Conservation (phyloP, 2,113 vertebrate species). For the Thryonomys swinderianus region DNA sequence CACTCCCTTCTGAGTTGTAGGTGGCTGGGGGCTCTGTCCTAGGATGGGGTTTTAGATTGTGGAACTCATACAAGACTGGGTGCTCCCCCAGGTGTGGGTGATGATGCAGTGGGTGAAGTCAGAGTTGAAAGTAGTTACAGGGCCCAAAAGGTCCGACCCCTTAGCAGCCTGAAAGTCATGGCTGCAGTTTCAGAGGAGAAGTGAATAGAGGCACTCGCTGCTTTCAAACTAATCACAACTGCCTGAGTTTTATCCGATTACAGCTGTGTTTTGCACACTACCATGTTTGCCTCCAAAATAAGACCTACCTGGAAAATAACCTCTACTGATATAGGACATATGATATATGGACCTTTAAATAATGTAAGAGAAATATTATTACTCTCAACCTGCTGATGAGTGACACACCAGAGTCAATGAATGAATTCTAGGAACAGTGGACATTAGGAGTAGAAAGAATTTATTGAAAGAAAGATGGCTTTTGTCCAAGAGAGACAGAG, state of each 20-base stretch:
- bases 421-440: too few relatives aligned
- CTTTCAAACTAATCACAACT: not conserved
- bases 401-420: too few relatives aligned
- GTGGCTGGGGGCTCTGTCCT: not conserved
- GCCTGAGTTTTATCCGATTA: not conserved
- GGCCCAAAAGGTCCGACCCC: not conserved
- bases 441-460: too few relatives aligned
- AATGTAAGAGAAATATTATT: too few relatives aligned
- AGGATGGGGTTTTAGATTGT: not conserved
- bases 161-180: not conserved
- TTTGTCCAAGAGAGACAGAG: too few relatives aligned
- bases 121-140: not conserved
- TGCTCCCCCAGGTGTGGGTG: too few relatives aligned
- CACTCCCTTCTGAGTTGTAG: not conserved
- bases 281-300: not conserved
- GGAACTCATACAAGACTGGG: not conserved
- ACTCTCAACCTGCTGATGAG: too few relatives aligned
- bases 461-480: too few relatives aligned
- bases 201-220: rapidly evolving
- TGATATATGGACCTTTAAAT: too few relatives aligned
- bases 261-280: not conserved
- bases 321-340: too few relatives aligned
- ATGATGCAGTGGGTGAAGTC: not conserved
- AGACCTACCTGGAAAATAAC: not conserved
- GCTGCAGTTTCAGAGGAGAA: not conserved